Evolutionary conservation across 1,140 invertebrate genomes (phyloP).

Genomic region (Globodera ellingtonae): DNA sequence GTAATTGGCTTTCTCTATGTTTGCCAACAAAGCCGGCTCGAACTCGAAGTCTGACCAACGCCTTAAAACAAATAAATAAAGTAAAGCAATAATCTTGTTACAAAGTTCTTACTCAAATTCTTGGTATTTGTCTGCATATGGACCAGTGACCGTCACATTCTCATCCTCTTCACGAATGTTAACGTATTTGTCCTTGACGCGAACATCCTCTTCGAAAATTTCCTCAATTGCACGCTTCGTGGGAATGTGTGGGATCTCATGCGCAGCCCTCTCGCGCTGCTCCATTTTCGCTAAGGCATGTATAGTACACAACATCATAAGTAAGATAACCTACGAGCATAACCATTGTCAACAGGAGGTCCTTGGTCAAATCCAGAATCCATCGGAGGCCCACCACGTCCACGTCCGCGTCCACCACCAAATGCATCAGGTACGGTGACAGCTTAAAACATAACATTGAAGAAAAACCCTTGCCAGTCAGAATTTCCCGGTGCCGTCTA

Average conservation of each 20-base stretch:
- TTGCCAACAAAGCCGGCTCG: constrained; percentile 25
- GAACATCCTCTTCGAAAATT: constrained; percentile 35
- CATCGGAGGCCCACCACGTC: no score
- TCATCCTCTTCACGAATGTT: constrained; percentile 38
- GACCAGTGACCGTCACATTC: constrained; percentile 30
- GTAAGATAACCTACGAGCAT: background rate
- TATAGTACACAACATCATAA: no score
- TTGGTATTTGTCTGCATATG: background rate
- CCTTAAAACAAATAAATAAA: constrained; percentile 22
- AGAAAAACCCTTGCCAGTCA: background rate
- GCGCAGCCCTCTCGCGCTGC: background rate
- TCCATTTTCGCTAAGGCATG: background rate
- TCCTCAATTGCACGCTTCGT: constrained; percentile 27
- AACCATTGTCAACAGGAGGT: no score
- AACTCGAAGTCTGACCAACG: constrained; percentile 30
- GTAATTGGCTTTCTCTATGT: constrained; percentile 32
- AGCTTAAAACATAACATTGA: background rate
- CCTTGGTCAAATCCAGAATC: no score
- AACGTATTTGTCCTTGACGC: constrained; percentile 24
- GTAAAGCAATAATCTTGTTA: background rate
- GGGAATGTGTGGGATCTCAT: constrained; percentile 25
- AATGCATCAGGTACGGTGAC: no score
- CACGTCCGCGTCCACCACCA: no score
- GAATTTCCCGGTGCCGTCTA: background rate
- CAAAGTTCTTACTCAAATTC: constrained; percentile 5